Evolutionary conservation across 2,797 vertebrate species (phyloP).

Genomic region (Coranthus polyacanthus): DNA sequence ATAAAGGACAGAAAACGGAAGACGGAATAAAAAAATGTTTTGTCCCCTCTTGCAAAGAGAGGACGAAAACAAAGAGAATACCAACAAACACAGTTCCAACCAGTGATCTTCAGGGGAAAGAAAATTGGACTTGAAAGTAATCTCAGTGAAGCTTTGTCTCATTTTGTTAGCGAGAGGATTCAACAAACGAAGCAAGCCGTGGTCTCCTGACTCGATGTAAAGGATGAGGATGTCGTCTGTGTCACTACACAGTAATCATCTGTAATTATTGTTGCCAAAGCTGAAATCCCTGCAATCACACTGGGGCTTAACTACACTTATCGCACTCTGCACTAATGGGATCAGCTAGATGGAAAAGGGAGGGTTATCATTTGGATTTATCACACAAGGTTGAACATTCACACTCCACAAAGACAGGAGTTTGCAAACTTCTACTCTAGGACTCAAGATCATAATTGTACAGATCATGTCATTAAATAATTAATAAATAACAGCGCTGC

Average conservation of each 20-base stretch:
- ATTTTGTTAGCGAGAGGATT: slow-evolving; percentile 42
- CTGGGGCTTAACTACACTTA: slow-evolving; percentile 57
- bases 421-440: too few relatives aligned
- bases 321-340: slow-evolving; percentile 61
- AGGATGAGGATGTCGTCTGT: slow-evolving; percentile 49
- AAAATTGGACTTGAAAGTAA: slow-evolving; percentile 51
- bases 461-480: too few relatives aligned
- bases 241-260: slow-evolving; percentile 60
- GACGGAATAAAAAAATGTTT: slow-evolving; percentile 25
- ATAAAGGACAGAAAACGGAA: slow-evolving; percentile 7
- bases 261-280: slow-evolving; percentile 67
- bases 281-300: slow-evolving; percentile 60
- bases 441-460: not conserved
- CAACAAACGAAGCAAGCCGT: slow-evolving; percentile 36
- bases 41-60: slow-evolving; percentile 28
- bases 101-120: slow-evolving; percentile 20
- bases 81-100: slow-evolving; percentile 23
- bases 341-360: slow-evolving; percentile 57
- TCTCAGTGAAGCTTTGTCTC: slow-evolving; percentile 41
- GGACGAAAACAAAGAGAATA: slow-evolving; percentile 39
- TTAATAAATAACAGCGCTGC: too few relatives aligned
- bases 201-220: slow-evolving; percentile 46
- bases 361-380: slow-evolving; percentile 52
- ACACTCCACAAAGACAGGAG: not conserved
- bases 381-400: slow-evolving; percentile 22